Conservation (phyloP, 2,888 invertebrate species). For the Thelaira solivaga region DNA sequence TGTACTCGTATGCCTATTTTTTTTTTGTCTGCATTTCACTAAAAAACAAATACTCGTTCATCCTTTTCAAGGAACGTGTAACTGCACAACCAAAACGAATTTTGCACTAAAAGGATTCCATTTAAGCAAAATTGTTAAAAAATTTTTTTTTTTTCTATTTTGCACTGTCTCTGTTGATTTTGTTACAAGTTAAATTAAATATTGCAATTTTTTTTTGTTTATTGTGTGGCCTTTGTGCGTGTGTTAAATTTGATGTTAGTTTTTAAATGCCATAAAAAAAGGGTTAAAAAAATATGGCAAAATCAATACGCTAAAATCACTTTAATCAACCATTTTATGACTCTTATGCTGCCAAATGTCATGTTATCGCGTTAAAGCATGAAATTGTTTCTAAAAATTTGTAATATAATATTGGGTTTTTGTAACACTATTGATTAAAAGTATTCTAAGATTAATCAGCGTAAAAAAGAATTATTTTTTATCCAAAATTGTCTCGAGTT, state of each 20-base stretch:
- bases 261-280: slow-evolving; percentile 9
- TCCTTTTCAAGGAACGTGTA: slow-evolving; percentile 66
- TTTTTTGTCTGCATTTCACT: slow-evolving; percentile 10
- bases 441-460: slow-evolving; percentile 34
- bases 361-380: slow-evolving; percentile 53
- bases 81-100: slow-evolving; percentile 73
- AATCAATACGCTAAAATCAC: slow-evolving; percentile 32
- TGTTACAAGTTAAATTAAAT: slow-evolving; percentile 3
- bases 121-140: slow-evolving; percentile 55
- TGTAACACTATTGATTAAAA: slow-evolving; percentile 40
- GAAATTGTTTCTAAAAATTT: background rate
- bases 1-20: too few relatives aligned
- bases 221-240: background rate
- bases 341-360: slow-evolving; percentile 30
- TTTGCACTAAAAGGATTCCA: slow-evolving; percentile 67
- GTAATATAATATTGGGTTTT: background rate
- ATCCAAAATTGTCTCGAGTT: too few relatives aligned
- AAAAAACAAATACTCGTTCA: slow-evolving; percentile 30
- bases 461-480: background rate
- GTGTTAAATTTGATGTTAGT: too few relatives aligned
- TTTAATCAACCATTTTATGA: slow-evolving; percentile 51
- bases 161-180: background rate
- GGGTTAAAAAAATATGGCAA: slow-evolving; percentile 38
- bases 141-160: background rate
- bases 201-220: slow-evolving; percentile 29